Evolutionary conservation across 23 tunicate species (phyloP), one percentile per base, ranked within the genome.

Genomic region (Aplidium turbinatum): DNA sequence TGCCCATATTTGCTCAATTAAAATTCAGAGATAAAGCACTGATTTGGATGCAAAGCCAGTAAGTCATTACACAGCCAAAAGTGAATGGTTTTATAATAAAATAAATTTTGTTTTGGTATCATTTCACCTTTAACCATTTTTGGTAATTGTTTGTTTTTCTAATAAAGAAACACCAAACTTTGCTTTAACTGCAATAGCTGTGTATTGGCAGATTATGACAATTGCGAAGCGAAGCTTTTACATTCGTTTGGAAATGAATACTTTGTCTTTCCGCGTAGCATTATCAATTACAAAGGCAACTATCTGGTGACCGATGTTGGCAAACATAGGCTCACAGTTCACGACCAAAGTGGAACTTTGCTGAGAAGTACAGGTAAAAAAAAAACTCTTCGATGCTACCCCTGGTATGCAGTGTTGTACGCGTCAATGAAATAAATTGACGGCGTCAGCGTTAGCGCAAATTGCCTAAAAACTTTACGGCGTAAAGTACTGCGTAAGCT

Each of bases 221-320:
- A 62, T 62, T 26, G 7, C 35, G 70, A 52, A 1, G 26, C 46
- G 31, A 52, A 54, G 38, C 68, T 83, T 31, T 5, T 55, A 6
- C 45, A 38, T 31, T 3, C 69, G 20, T 83, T 83, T 65, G 89
- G 89, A 28, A 75, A 75, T 53, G 61, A 75, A 19, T 29, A 83
- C 11, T 33, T 83, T 11, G 89, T 83, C n/a, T 83, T 83, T 38
- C 89, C 89, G 0, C 68, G 89, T 7, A 47, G 52, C 9, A 54
- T 83, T 31, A 18, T 67, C 5, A n/a, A 48, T 21, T 38, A 39
- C 35, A 36, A 35, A 20, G 18, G 31, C 4, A 47, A 62, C 3
- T 82, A 78, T 26, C 4, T 75, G 1, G 19, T 83, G 20, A 33
- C 72, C 0, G 89, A 83, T 38, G 89, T 83, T 28, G 89, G 89